Evolutionary conservation across 2,888 invertebrate genomes (phyloP).

Genomic region (Ethmia dodecea): DNA sequence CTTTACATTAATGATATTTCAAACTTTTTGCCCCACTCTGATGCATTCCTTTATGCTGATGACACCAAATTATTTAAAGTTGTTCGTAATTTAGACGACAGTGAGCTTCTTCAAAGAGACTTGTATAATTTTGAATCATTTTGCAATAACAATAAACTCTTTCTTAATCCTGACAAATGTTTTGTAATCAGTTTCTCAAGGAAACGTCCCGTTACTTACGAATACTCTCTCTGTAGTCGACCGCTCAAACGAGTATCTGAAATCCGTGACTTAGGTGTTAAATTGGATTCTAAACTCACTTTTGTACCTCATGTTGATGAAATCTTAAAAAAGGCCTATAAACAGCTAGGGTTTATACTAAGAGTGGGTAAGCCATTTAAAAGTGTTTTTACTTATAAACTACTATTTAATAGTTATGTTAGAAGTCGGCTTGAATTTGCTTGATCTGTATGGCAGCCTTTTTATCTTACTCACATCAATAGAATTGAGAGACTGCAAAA

Average conservation of each 20-base stretch:
- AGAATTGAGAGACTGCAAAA: neutral
- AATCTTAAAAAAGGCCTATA: constrained; percentile 2
- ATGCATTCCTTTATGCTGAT: neutral
- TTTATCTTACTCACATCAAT: neutral
- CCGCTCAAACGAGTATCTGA: neutral
- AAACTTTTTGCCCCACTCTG: neutral
- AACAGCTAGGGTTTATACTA: constrained; percentile 6
- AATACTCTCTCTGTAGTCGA: neutral
- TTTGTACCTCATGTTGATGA: constrained; percentile 4
- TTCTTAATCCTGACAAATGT: constrained; percentile 1
- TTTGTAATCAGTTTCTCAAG: neutral
- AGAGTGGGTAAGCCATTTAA: constrained; percentile 3
- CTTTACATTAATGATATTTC: neutral
- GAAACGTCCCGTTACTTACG: neutral
- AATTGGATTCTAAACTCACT: constrained; percentile 1
- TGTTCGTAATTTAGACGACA: neutral
- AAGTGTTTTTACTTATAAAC: neutral
- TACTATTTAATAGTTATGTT: constrained; percentile 2
- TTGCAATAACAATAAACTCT: constrained; percentile 1
- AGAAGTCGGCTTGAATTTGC: constrained; percentile 4
- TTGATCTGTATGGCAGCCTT: constrained; percentile 1
- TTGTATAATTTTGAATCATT: neutral
- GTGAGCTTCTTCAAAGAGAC: neutral
- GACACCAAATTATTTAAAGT: neutral
- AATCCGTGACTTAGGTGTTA: constrained; percentile 4